phyloP scores from a whole-genome alignment of 2,888 invertebrate species.

The Eupithecia inturbata region DNA sequence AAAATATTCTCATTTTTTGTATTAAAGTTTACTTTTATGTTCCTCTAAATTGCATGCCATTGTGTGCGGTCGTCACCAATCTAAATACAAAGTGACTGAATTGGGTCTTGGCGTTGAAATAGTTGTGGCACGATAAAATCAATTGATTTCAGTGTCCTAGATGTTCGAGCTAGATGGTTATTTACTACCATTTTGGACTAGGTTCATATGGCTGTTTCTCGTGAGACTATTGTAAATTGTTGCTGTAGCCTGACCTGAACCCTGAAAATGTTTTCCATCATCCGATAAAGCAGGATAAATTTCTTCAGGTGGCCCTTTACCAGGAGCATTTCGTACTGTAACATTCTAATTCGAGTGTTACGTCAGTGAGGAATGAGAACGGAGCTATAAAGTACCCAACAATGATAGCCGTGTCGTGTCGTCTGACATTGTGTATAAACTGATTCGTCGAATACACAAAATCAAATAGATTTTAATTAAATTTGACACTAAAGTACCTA shows the following conservation, averaged over 20 bases:
- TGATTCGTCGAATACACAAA: too few relatives aligned
- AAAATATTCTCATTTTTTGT: not conserved
- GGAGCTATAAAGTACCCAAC: not conserved
- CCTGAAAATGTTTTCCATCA: conserved; percentile 26
- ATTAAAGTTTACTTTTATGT: conserved; percentile 24
- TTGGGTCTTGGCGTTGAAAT: conserved; percentile 53
- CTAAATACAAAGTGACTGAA: conserved; percentile 64
- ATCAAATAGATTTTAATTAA: too few relatives aligned
- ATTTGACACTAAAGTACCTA: too few relatives aligned
- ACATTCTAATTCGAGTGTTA: not conserved
- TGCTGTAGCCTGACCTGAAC: conserved; percentile 35
- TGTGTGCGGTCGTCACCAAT: conserved; percentile 51
- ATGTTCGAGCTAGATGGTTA: conserved; percentile 27
- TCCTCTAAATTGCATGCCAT: conserved; percentile 56
- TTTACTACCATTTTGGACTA: conserved; percentile 21
- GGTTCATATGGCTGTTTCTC: conserved; percentile 22
- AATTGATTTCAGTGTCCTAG: conserved; percentile 53
- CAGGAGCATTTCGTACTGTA: too few relatives aligned
- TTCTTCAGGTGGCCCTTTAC: not conserved
- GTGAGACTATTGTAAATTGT: conserved; percentile 9
- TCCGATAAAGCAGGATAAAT: not conserved
- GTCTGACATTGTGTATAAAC: not conserved
- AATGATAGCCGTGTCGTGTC: not conserved
- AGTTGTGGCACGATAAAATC: conserved; percentile 52
- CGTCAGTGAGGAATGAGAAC: not conserved